Evolutionary conservation across 2,888 invertebrate genomes (phyloP), one percentile per base, ranked within the genome.

Genomic region (Lagria hirta): DNA sequence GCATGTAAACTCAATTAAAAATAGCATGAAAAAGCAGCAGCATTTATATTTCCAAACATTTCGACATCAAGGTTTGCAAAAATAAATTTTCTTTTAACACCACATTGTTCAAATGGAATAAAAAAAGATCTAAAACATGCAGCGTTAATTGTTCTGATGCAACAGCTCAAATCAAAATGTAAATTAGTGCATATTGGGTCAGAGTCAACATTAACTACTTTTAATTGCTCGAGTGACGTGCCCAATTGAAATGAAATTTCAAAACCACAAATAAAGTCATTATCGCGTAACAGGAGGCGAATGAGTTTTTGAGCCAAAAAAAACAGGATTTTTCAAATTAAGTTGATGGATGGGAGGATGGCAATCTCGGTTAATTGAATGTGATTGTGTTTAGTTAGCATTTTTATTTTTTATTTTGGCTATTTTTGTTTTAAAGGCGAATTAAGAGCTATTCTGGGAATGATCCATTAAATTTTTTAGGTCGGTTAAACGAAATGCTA

Each of bases 71-170:
- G 29, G 29, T 29, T 34, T 34, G 34, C 34, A 34, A 23, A 34
- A 23, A 32, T 32, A 32, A 32, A 32, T 22, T 12, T 18, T 3
- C 22, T n/a, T 33, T 22, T 14, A 2, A 33, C 21, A 33, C 21
- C 18, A 27, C 13, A 26, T 26, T 26, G 12, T 26, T 26, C 12
- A 26, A 4, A 26, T 26, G 5, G 18, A 18, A n/a, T n/a, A n/a
- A n/a, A n/a, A n/a, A n/a, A n/a, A n/a, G n/a, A n/a, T n/a, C n/a
- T n/a, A n/a, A n/a, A n/a, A n/a, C n/a, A n/a, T n/a, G n/a, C n/a
- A n/a, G n/a, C n/a, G n/a, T n/a, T 37, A 37, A 37, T 37, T 28
- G 37, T 28, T 26, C 26, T 37, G 37, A 37, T 37, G 37, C 37
- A 37, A 37, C 14, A 7, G 20, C n/a, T n/a, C 17, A 24, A 35